Evolutionary conservation across 2,888 invertebrate genomes (phyloP).

Genomic region (Drosophila fungiperda): DNA sequence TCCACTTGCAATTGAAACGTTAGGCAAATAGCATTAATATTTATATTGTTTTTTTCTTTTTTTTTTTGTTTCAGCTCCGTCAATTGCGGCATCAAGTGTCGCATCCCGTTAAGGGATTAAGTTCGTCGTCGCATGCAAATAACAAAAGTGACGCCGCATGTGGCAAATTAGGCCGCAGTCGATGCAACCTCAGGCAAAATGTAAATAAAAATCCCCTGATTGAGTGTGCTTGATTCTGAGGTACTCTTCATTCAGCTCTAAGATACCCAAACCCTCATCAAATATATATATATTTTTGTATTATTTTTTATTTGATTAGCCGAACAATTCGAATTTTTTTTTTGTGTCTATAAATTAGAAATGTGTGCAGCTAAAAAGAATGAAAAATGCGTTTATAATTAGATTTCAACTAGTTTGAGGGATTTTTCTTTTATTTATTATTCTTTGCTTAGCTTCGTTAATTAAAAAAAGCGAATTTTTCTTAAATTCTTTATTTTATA

Average conservation of each 20-base stretch:
- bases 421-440: not conserved
- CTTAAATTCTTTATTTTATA: not conserved
- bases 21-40: conserved; percentile 80
- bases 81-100: conserved; percentile 67
- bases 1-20: conserved; percentile 71
- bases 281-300: not conserved
- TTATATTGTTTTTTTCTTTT: conserved; percentile 63
- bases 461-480: not conserved
- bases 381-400: not conserved
- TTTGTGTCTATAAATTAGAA: not conserved
- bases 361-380: not conserved
- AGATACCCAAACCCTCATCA: not conserved
- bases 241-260: not conserved
- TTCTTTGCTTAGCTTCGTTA: not conserved
- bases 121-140: conserved; percentile 54
- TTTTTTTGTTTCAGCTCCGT: conserved; percentile 31
- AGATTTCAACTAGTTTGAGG: not conserved
- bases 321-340: not conserved
- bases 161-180: conserved; percentile 71
- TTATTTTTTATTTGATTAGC: not conserved
- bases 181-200: conserved; percentile 42
- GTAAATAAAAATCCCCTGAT: conserved; percentile 4
- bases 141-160: conserved; percentile 66
- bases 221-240: not conserved
- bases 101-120: conserved; percentile 50